These are phyloP conservation scores for Phymastichus coffea DNA, from an alignment of 1,140 invertebrate genomes.

Conservation along the genomic window DNA sequence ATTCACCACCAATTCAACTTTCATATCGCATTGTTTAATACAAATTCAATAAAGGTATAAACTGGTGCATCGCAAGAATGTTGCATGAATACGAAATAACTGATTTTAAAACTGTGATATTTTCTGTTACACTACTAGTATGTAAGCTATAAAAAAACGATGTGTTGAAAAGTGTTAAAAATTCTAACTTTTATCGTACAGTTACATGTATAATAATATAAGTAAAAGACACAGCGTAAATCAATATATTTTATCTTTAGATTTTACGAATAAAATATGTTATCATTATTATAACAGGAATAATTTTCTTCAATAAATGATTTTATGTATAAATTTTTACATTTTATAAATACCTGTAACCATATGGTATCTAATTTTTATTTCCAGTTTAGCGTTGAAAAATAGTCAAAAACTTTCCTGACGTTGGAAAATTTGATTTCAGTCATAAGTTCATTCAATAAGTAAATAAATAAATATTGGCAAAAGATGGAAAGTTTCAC, in stretches of 20 bases:
- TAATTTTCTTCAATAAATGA: neutral
- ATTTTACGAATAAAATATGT: neutral
- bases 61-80: neutral
- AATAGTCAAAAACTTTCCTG: neutral
- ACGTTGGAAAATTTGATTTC: neutral
- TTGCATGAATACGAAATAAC: conserved; percentile 2
- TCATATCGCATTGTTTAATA: neutral
- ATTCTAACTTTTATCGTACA: conserved; percentile 6
- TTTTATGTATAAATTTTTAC: neutral
- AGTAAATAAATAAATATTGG: too few relatives aligned
- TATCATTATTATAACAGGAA: too few relatives aligned
- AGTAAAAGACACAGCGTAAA: neutral
- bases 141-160: neutral
- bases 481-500: too few relatives aligned
- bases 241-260: neutral
- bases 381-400: too few relatives aligned
- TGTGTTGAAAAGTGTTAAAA: neutral
- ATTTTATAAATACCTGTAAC: too few relatives aligned
- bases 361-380: too few relatives aligned
- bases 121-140: conserved; percentile 3
- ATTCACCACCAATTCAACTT: neutral
- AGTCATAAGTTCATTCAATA: too few relatives aligned
- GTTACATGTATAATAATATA: neutral
- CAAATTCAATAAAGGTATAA: neutral
- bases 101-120: conserved; percentile 23